A percentile compares a stretch with the other conserved stretches of the same genome.
phyloP scores from a whole-genome alignment of 2,797 vertebrate species.

The Sebastes glaucus region DNA sequence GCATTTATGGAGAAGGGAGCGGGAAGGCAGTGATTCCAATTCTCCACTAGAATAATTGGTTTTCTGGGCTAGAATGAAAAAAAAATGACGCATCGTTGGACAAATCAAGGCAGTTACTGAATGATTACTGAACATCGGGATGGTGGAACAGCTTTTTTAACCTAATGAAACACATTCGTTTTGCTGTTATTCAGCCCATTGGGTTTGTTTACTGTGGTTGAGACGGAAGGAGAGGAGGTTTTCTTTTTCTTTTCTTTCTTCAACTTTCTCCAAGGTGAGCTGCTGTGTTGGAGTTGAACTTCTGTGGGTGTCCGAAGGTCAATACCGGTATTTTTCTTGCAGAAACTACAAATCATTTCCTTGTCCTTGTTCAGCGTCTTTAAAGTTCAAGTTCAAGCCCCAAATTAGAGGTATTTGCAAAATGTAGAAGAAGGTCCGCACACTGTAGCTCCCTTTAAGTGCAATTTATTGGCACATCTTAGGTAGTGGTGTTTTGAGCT shows the following conservation, averaged over 20 bases:
- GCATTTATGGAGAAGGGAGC: not conserved
- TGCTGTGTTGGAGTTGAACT: not conserved
- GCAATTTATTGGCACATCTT: too few relatives aligned
- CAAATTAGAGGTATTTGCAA: not conserved
- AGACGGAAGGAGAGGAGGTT: not conserved
- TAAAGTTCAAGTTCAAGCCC: not conserved
- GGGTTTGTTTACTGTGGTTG: conserved; percentile 2
- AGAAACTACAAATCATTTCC: not conserved
- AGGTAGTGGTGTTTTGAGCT: accelerated
- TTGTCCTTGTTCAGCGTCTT: not conserved
- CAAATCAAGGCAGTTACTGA: not conserved
- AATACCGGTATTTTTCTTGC: not conserved
- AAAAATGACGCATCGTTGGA: not conserved
- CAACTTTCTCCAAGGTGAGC: not conserved
- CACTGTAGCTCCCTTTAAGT: too few relatives aligned
- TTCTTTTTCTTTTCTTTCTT: not conserved
- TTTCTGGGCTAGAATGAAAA: not conserved
- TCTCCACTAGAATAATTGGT: conserved; percentile 18
- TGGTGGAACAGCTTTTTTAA: not conserved
- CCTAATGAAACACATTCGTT: not conserved
- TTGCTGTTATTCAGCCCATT: conserved; percentile 3
- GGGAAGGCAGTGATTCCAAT: conserved; percentile 3
- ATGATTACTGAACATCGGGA: not conserved
- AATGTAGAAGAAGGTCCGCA: too few relatives aligned
- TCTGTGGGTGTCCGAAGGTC: not conserved